phyloP scores from a whole-genome alignment of 2,797 vertebrate genomes.

The Neostethus bicornis region DNA sequence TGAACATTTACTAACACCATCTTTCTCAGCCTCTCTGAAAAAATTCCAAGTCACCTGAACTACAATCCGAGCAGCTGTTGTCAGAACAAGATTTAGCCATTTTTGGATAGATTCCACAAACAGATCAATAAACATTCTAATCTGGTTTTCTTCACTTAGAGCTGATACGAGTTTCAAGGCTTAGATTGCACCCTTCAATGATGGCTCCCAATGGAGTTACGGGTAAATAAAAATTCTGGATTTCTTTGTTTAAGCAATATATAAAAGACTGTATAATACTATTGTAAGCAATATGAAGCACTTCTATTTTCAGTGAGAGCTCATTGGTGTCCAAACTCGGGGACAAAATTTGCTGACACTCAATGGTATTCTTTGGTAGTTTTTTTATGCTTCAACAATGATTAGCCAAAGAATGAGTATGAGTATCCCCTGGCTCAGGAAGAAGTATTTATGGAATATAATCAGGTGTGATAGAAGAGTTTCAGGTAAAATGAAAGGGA shows the following conservation, averaged over 20 bases:
- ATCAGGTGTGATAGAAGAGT: no score
- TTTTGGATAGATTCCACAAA: slow-evolving; percentile 45
- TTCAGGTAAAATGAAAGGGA: no score
- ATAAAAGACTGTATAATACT: no score
- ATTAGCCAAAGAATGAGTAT: no score
- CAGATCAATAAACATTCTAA: slow-evolving; percentile 55
- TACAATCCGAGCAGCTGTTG: slow-evolving; percentile 67
- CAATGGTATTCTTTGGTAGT: slow-evolving; percentile 15
- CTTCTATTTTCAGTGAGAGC: slow-evolving; percentile 39
- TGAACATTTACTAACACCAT: slow-evolving; percentile 32
- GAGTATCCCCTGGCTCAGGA: no score
- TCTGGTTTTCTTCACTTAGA: slow-evolving; percentile 25
- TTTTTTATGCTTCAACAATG: slow-evolving; percentile 24
- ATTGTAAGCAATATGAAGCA: no score
- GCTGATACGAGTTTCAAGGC: slow-evolving; percentile 32
- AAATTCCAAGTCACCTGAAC: slow-evolving; percentile 58
- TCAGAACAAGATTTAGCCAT: slow-evolving; percentile 36
- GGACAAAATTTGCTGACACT: slow-evolving; percentile 18
- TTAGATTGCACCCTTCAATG: slow-evolving; percentile 31
- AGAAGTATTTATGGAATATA: no score
- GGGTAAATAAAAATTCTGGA: slow-evolving; percentile 29
- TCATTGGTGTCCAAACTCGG: slow-evolving; percentile 8
- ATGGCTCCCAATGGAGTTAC: slow-evolving; percentile 23
- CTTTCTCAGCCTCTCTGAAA: slow-evolving; percentile 46
- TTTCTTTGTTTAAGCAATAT: slow-evolving; percentile 32